phyloP scores from a whole-genome alignment of 2,113 vertebrate genomes.

The Eclectus roratus region DNA sequence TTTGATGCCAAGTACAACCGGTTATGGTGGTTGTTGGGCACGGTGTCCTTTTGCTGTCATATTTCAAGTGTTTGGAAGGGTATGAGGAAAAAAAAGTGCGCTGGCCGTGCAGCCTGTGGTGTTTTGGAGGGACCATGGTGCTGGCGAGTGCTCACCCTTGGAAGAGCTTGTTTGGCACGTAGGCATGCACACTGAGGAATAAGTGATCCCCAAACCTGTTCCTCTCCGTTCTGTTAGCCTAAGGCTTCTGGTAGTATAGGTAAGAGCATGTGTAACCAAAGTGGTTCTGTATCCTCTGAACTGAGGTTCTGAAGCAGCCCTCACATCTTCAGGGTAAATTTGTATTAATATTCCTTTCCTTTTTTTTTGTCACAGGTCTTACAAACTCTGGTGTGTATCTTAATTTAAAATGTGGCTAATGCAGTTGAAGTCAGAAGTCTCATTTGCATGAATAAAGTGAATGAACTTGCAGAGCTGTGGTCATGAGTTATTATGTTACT shows the following conservation, averaged over 20 bases:
- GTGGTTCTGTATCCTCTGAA: fast-evolving
- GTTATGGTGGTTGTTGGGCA: fast-evolving
- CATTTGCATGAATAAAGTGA: not conserved
- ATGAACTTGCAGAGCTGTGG: not conserved
- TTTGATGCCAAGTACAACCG: fast-evolving
- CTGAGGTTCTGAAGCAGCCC: not conserved
- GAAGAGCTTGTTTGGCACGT: fast-evolving
- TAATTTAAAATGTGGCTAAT: not conserved
- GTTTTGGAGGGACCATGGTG: too few relatives aligned
- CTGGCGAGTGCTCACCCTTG: fast-evolving
- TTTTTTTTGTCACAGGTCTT: not conserved
- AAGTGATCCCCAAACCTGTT: fast-evolving
- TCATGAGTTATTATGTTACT: not conserved
- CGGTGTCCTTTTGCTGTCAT: fast-evolving
- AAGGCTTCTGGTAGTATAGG: fast-evolving
- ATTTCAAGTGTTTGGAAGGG: fast-evolving
- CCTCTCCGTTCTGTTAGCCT: too few relatives aligned
- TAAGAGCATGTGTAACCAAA: fast-evolving
- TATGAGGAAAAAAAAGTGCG: fast-evolving
- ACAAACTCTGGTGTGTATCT: fast-evolving
- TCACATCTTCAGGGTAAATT: not conserved
- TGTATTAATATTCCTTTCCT: not conserved
- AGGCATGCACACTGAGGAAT: fast-evolving
- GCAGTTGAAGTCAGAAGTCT: not conserved
- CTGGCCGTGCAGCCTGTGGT: fast-evolving